phyloP scores from a whole-genome alignment of 2,797 vertebrate species.

The Gephyroberyx darwinii region DNA sequence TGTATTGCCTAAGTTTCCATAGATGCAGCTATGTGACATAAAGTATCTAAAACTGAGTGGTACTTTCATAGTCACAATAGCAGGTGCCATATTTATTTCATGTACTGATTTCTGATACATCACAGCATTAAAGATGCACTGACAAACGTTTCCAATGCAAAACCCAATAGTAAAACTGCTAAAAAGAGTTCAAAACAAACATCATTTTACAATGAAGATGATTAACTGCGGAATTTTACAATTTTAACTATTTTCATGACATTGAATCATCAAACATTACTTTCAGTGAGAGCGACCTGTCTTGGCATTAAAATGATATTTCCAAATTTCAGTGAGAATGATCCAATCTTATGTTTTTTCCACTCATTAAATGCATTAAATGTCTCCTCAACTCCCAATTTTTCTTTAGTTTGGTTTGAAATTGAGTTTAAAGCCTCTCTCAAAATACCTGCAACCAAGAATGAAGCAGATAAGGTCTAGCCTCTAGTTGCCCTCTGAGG shows the following conservation, averaged over 20 bases:
- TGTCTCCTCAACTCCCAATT: background rate
- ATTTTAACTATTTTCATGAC: background rate
- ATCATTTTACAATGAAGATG: too few relatives aligned
- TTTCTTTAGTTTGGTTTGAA: background rate
- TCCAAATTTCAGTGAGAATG: too few relatives aligned
- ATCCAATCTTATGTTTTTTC: too few relatives aligned
- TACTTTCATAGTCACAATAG: background rate
- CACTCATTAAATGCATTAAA: too few relatives aligned
- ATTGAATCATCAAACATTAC: background rate
- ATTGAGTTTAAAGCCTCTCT: background rate
- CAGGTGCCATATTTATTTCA: background rate
- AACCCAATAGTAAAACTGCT: too few relatives aligned
- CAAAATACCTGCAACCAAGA: background rate
- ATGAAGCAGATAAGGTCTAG: conserved; percentile 70
- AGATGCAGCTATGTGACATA: background rate
- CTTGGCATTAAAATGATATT: too few relatives aligned
- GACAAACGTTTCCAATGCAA: background rate
- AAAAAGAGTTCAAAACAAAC: too few relatives aligned
- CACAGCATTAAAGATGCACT: background rate
- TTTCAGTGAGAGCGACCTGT: background rate
- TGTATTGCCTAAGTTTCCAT: background rate
- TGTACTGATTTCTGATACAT: background rate
- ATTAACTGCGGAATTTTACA: too few relatives aligned
- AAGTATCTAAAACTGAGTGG: background rate
- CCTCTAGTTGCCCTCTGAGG: conserved; percentile 71